These are phyloP conservation scores for Anguilla rostrata DNA, from an alignment of 2,113 vertebrate genomes.

Conservation along the genomic window DNA sequence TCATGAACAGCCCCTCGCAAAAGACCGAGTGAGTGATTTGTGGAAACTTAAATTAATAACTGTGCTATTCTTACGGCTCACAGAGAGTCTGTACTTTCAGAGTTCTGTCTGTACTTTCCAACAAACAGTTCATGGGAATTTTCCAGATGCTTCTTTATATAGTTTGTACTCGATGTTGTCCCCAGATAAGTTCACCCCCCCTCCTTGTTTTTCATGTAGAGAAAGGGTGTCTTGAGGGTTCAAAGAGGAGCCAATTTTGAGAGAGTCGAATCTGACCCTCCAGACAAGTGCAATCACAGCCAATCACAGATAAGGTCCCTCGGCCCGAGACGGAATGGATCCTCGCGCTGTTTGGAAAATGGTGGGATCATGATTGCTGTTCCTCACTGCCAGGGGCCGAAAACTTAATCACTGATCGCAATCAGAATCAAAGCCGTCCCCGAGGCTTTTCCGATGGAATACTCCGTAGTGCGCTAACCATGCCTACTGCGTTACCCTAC, in stretches of 20 bases:
- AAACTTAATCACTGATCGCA: conserved; percentile 66
- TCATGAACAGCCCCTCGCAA: background rate
- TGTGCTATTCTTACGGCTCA: background rate
- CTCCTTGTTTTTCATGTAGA: background rate
- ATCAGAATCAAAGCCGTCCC: conserved; percentile 47
- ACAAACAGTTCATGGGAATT: background rate
- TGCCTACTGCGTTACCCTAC: too few relatives aligned
- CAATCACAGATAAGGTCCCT: conserved; percentile 61
- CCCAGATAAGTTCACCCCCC: background rate
- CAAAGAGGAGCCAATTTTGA: background rate
- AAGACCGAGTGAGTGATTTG: background rate
- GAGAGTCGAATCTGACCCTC: background rate
- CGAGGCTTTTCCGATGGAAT: background rate
- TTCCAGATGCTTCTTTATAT: background rate
- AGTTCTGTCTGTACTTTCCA: background rate
- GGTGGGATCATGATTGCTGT: conserved; percentile 56
- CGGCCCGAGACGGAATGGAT: conserved; percentile 50
- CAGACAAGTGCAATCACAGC: conserved; percentile 64
- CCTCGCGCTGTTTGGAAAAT: conserved; percentile 45
- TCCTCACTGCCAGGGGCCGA: conserved; percentile 57
- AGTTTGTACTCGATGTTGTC: background rate
- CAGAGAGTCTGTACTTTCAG: background rate
- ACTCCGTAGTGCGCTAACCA: background rate
- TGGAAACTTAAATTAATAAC: background rate
- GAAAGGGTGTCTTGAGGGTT: background rate